Base-by-base conservation (phyloP, 92 coral and sea anemone genomes). In the Actinostola sp. region DNA sequence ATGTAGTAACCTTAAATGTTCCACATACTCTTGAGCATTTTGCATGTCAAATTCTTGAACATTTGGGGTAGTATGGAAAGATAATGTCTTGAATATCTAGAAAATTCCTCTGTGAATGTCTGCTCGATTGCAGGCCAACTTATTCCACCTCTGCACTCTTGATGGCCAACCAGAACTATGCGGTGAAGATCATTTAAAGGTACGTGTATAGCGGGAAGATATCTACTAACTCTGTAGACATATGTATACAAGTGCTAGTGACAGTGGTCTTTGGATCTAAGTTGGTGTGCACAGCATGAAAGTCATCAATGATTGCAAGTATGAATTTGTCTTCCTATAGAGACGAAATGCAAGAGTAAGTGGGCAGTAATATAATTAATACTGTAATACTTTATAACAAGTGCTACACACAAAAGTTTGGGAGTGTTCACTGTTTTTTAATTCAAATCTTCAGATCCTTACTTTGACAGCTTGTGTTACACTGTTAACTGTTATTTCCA, bases 201-300 rank as follows among this genome's bases (percentile, higher is more conserved):
- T 12, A 73, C 41, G 16, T 9, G 54, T 48, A 71, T 45, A 2
- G 86, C 86, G 38, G 69, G 60, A 8, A 72, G 24, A 59, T 45
- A 29, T 70, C 84, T 4, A 79, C 27, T 16, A 78, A 7, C 43
- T 78, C 77, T 3, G 84, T 69, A 25, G 84, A 77, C 84, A 78
- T 78, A 75, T 78, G 84, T 35, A 70, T 43, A n/a, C 70, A 62
- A 7, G 33, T 28, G 29, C 84, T 78, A 35, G 77, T 79, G 6
- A 70, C 54, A 44, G 64, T 30, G 0, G 15, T 38, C 39, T 79
- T 79, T n/a, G 84, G 77, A 29, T 78, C 84, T 14, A 69, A 77
- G 34, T 8, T 45, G 12, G 84, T 78, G 52, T 78, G 84, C 6
- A 78, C 60, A 61, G 58, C 70, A 61, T 78, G 84, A 38, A 78